Evolutionary conservation across 1,140 invertebrate species (phyloP).

Genomic region (Eufriesea mexicana): DNA sequence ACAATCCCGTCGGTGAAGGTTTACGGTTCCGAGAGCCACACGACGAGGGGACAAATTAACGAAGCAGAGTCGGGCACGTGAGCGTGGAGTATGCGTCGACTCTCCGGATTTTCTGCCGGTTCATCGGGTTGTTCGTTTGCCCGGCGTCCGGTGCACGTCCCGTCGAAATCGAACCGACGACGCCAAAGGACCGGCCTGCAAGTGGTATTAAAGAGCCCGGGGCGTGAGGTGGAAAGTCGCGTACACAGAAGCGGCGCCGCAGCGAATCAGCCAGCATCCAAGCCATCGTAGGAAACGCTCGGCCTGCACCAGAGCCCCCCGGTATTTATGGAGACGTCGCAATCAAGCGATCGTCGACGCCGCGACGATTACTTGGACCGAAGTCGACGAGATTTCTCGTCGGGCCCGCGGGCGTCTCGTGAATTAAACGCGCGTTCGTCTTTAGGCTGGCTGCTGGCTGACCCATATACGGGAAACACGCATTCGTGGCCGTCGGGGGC

Average conservation of each 20-base stretch:
- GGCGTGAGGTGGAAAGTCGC: constrained; percentile 12
- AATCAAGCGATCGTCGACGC: constrained; percentile 19
- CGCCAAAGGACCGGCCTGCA: neutral
- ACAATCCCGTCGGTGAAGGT: neutral
- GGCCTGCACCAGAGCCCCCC: neutral
- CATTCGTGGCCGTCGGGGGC: neutral
- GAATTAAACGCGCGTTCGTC: constrained; percentile 10
- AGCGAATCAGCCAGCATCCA: constrained; percentile 2
- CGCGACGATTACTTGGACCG: neutral
- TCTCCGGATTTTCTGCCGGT: constrained; percentile 5
- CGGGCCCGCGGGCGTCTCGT: neutral
- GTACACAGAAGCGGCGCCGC: constrained; percentile 4
- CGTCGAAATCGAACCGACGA: neutral
- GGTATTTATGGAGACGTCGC: constrained; percentile 29
- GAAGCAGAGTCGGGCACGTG: neutral
- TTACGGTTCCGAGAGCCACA: neutral
- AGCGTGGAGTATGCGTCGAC: neutral
- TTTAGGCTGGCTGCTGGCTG: neutral
- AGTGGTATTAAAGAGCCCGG: constrained; percentile 30
- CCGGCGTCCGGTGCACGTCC: neutral
- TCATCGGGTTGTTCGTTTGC: constrained; percentile 9
- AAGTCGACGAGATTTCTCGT: constrained; percentile 20
- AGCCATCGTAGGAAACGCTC: neutral
- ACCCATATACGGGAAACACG: neutral
- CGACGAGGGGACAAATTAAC: neutral